Evolutionary conservation across 2,888 invertebrate species (phyloP).

Genomic region (Platycheirus albimanus): DNA sequence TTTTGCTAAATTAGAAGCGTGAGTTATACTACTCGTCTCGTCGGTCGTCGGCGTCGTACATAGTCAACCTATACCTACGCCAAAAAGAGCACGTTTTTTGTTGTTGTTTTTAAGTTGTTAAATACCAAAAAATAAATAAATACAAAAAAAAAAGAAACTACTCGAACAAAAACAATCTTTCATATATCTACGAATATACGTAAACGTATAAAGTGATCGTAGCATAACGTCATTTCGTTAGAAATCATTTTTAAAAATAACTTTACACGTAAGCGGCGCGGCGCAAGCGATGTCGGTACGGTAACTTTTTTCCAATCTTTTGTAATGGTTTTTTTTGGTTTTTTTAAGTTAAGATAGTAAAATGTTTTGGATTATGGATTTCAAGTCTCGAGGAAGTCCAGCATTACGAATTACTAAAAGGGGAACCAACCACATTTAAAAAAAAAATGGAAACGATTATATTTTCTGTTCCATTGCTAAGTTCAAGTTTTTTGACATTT

Average conservation of each 20-base stretch:
- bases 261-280: slow-evolving; percentile 80
- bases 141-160: slow-evolving; percentile 64
- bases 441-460: background rate
- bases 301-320: slow-evolving; percentile 47
- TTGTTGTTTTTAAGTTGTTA: background rate
- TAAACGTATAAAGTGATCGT: slow-evolving; percentile 49
- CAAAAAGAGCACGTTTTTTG: slow-evolving; percentile 41
- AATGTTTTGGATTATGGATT: too few relatives aligned
- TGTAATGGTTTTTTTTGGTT: slow-evolving; percentile 12
- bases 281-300: slow-evolving; percentile 75
- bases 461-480: background rate
- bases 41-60: slow-evolving; percentile 12
- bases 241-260: slow-evolving; percentile 80
- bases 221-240: slow-evolving; percentile 79
- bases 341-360: slow-evolving; percentile 17
- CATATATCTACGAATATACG: too few relatives aligned
- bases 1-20: slow-evolving; percentile 74
- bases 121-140: too few relatives aligned
- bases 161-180: slow-evolving; percentile 57
- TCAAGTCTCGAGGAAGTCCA: too few relatives aligned
- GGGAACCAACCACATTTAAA: background rate
- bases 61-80: slow-evolving; percentile 41
- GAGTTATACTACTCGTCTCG: slow-evolving; percentile 54
- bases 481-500: slow-evolving; percentile 16
- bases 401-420: too few relatives aligned